Base-by-base conservation (phyloP, 1,140 invertebrate species). In the Drosophila orosa region DNA sequence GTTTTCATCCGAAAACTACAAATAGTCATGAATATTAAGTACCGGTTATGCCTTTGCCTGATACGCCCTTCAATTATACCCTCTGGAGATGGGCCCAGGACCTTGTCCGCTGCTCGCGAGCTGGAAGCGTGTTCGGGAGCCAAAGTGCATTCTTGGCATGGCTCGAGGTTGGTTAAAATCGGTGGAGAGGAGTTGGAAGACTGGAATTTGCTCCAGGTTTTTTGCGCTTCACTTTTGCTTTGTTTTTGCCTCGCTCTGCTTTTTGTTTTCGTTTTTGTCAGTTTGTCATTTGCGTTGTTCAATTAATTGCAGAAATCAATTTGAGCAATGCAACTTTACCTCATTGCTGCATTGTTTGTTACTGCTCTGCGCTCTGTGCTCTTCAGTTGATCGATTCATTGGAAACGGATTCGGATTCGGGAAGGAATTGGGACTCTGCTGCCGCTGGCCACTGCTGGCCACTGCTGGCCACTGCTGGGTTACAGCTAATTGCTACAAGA, bases 241-340 rank as follows among this genome's bases (percentile, higher is more conserved):
- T 22, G 47, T 40, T 68, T 68, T 33, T 66, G 60, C 33, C 40
- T 31, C 33, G 48, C 25, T 68, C 19, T 27, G 37, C 12, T 17
- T 48, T 50, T 47, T 57, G 58, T 79, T 71, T 68, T 77, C 74
- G 59, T 75, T 66, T 73, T 79, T 80, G 78, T 80, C 48, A 83
- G 80, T 89, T 89, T 84, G 76, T 89, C 76, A 87, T 86, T 86
- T 87, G 80, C 79, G 83, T 89, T 87, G 80, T 89, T 91, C 83
- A 87, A 90, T 90, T 90, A 90, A 90, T 90, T 90, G 89, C 80
- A 90, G 83, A 90, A 90, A 90, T 91, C 83, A 91, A 90, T 90
- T 90, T 89, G 78, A 90, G 89, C 78, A 90, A 90, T 90, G 87
- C 80, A 74, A 80, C 78, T 74, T 74, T 90, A 73, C 86, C 76